Evolutionary conservation across 2,797 vertebrate genomes (phyloP), one percentile per base, ranked within the genome.

Genomic region (Dermochelys coriacea): DNA sequence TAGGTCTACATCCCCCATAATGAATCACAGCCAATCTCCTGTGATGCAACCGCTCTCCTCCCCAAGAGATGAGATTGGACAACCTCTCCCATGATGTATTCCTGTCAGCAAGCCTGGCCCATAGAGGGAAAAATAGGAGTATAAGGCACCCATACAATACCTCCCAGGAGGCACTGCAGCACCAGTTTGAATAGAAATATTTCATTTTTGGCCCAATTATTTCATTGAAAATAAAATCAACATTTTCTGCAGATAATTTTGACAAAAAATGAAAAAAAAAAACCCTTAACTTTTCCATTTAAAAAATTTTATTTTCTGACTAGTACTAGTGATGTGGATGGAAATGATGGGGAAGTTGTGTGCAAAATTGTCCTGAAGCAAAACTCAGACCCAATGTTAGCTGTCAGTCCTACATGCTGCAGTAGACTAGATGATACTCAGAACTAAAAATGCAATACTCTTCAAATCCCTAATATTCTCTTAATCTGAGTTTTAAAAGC

Each of bases 231-330:
- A 61, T 54, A 29, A 29, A 87, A 93, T 61, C 7, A 2, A n/a
- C 34, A 74, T 85, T 77, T 84, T 55, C 82, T 71, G 41, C 1
- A 12, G 68, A 71, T 19, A 78, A 15, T 34, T 49, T 78, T 34
- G 47, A 78, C 31, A 80, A 80, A 80, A 23, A 27, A 52, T n/a
- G 31, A 80, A 50, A 23, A 34, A 80, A 50, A 23, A 34, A 21
- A 47, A 2, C 57, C 86, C 1, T 41, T n/a, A 71, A 79, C 2
- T 23, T 64, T 55, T 8, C 59, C 0, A n/a, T 52, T 29, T 1
- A 61, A 71, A 71, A 71, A 37, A 21, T 52, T 88, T 5, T 82
- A 80, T 78, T 86, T 91, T 84, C 18, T 78, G n/a, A 54, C 50
- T 3, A 80, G 34, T 9, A 57, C 18, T 88, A 10, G 4, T 57